phyloP scores from a whole-genome alignment of 1,140 invertebrate genomes.

The Teleopsis dalmanni region DNA sequence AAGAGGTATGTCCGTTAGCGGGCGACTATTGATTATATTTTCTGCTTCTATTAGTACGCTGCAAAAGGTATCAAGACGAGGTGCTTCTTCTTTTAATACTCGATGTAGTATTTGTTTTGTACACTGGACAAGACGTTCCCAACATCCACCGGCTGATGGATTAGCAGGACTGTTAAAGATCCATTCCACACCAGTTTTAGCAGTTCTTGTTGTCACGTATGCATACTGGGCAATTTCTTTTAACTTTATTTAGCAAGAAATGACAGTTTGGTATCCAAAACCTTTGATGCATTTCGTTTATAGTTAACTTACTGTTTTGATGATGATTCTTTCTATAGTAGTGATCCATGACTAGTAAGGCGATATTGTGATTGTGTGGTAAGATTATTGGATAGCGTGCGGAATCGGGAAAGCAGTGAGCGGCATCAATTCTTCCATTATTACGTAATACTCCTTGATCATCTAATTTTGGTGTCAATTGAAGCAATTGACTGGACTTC shows the following conservation, averaged over 20 bases:
- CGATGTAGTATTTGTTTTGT: conserved; percentile 18
- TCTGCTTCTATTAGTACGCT: conserved; percentile 23
- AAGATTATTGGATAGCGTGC: neutral
- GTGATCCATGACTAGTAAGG: neutral
- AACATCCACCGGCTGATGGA: conserved; percentile 17
- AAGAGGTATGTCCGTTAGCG: conserved; percentile 22
- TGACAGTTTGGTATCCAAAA: conserved; percentile 7
- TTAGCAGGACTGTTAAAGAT: conserved; percentile 6
- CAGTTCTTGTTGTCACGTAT: neutral
- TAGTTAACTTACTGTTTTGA: conserved; percentile 1
- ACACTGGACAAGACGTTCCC: conserved; percentile 22
- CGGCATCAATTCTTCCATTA: neutral
- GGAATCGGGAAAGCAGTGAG: neutral
- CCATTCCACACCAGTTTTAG: conserved; percentile 8
- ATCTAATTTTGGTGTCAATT: neutral
- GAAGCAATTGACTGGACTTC: neutral
- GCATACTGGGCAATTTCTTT: neutral
- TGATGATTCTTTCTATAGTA: conserved; percentile 4
- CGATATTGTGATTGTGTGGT: neutral
- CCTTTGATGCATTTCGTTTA: conserved; percentile 3
- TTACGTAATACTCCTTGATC: neutral
- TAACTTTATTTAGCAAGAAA: neutral
- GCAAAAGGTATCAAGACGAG: conserved; percentile 18
- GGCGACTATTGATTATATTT: conserved; percentile 21
- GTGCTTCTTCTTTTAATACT: conserved; percentile 15